phyloP scores from a whole-genome alignment of 2,888 invertebrate species.

The Eupeodes latifasciatus region DNA sequence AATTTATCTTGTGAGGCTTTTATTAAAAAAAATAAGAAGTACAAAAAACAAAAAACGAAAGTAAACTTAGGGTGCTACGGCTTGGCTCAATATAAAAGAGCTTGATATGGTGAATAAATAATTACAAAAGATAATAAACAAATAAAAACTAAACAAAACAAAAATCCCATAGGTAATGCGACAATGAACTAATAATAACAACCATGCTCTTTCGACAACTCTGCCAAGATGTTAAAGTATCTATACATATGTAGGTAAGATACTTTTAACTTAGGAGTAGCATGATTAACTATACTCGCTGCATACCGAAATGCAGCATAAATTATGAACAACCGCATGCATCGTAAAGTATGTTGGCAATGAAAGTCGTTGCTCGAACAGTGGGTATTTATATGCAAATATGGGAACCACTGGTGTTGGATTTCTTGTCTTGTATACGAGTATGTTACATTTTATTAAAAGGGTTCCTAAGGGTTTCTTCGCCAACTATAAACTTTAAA shows the following conservation, averaged over 20 bases:
- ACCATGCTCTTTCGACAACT: slow-evolving; percentile 52
- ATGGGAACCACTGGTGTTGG: slow-evolving; percentile 58
- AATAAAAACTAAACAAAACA: slow-evolving; percentile 23
- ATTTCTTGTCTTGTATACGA: slow-evolving; percentile 36
- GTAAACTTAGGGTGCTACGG: slow-evolving; percentile 50
- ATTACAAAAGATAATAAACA: slow-evolving; percentile 49
- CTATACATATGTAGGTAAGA: neutral
- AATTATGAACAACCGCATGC: slow-evolving; percentile 28
- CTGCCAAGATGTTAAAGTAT: neutral
- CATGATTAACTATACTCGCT: slow-evolving; percentile 30
- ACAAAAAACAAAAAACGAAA: slow-evolving; percentile 47
- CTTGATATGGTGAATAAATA: slow-evolving; percentile 45
- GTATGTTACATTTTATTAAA: neutral
- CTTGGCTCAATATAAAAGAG: neutral
- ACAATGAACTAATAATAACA: slow-evolving; percentile 71
- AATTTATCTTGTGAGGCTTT: slow-evolving; percentile 25
- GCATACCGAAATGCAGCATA: slow-evolving; percentile 39
- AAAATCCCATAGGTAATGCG: slow-evolving; percentile 56
- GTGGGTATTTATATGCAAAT: slow-evolving; percentile 49
- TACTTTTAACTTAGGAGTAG: slow-evolving; percentile 38
- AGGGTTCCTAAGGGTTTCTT: slow-evolving; percentile 54
- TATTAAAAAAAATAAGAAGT: slow-evolving; percentile 15
- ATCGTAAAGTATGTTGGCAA: slow-evolving; percentile 40
- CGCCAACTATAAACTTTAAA: slow-evolving; percentile 35
- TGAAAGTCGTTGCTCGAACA: slow-evolving; percentile 53